Percentiles rank a stretch among this genome's conserved stretches.
phyloP scores from a whole-genome alignment of 2,797 vertebrate species.

The Jordanella pulchra region DNA sequence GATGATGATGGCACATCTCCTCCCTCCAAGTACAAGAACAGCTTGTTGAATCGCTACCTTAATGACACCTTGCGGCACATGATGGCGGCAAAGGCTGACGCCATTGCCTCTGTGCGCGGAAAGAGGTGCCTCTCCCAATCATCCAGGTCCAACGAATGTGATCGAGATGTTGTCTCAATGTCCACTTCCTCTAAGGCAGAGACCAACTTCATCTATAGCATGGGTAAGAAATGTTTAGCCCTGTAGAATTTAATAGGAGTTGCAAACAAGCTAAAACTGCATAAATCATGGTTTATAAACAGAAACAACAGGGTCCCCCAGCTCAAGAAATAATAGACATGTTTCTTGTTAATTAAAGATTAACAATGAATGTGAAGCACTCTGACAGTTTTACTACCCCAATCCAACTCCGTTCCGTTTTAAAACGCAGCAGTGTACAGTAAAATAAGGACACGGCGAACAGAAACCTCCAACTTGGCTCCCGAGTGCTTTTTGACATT shows the following conservation, averaged over 20 bases:
- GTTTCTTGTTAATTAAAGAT: slow-evolving; percentile 57
- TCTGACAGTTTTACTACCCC: slow-evolving; percentile 54
- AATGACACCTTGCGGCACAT: slow-evolving; percentile 93
- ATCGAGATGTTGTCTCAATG: slow-evolving; percentile 88
- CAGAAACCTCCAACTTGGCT: slow-evolving; percentile 61
- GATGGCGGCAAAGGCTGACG: slow-evolving; percentile 80
- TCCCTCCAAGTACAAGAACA: slow-evolving; percentile 95
- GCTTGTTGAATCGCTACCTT: slow-evolving; percentile 92
- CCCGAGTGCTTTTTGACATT: slow-evolving; percentile 58
- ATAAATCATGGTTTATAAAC: neutral
- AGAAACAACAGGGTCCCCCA: slow-evolving; percentile 15
- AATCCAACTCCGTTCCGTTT: slow-evolving; percentile 50
- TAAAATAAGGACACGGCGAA: slow-evolving; percentile 62
- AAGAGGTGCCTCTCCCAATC: slow-evolving; percentile 90
- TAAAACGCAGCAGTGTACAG: slow-evolving; percentile 52
- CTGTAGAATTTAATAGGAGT: neutral
- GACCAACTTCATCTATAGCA: slow-evolving; percentile 90
- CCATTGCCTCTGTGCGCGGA: slow-evolving; percentile 80
- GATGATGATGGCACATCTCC: slow-evolving; percentile 86
- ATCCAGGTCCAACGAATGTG: slow-evolving; percentile 92
- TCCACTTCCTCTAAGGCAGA: slow-evolving; percentile 88
- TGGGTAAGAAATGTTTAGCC: slow-evolving; percentile 82
- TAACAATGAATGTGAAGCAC: slow-evolving; percentile 48
- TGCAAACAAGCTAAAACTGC: neutral
- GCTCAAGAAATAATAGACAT: slow-evolving; percentile 28